phyloP scores from a whole-genome alignment of 2,797 vertebrate species.

The Parauchenoglanis ngamensis region DNA sequence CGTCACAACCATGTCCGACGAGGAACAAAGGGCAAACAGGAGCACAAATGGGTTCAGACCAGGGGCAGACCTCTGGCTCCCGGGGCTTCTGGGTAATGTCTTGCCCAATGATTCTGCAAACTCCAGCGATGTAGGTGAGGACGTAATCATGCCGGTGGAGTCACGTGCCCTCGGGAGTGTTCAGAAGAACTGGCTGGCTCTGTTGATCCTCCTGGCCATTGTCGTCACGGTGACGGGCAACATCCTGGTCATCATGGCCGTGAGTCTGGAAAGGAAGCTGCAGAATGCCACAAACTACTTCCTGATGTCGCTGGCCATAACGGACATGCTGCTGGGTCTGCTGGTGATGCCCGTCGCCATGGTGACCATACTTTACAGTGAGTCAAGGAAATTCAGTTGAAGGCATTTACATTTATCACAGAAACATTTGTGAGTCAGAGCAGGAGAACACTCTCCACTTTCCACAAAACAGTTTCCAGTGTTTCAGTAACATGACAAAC shows the following conservation, averaged over 20 bases:
- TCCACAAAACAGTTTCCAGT: too few relatives aligned
- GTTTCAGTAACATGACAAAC: neutral
- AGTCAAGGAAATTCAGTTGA: constrained; percentile 62
- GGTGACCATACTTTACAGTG: constrained; percentile 94
- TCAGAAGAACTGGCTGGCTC: constrained; percentile 91
- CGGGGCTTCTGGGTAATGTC: constrained; percentile 17
- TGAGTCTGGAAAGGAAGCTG: constrained; percentile 95
- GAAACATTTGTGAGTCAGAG: neutral
- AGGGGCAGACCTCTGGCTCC: constrained; percentile 23
- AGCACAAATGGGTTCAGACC: constrained; percentile 31
- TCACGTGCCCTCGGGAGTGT: constrained; percentile 62
- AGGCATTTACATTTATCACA: neutral
- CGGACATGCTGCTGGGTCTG: constrained; percentile 95
- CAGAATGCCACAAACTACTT: constrained; percentile 99
- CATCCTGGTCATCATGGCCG: constrained; percentile 96
- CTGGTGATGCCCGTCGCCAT: constrained; percentile 97
- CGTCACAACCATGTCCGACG: constrained; percentile 4
- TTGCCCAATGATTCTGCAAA: constrained; percentile 58
- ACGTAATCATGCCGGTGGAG: constrained; percentile 67
- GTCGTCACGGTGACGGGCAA: constrained; percentile 92
- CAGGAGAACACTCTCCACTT: neutral
- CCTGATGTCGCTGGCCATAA: constrained; percentile 94
- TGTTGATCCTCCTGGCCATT: constrained; percentile 86
- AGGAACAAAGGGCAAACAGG: constrained; percentile 31
- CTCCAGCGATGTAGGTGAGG: constrained; percentile 66